Percentiles rank a stretch among this genome's conserved stretches.
Conservation (phyloP, 2,113 vertebrate species). For the Blennius ocellaris region DNA sequence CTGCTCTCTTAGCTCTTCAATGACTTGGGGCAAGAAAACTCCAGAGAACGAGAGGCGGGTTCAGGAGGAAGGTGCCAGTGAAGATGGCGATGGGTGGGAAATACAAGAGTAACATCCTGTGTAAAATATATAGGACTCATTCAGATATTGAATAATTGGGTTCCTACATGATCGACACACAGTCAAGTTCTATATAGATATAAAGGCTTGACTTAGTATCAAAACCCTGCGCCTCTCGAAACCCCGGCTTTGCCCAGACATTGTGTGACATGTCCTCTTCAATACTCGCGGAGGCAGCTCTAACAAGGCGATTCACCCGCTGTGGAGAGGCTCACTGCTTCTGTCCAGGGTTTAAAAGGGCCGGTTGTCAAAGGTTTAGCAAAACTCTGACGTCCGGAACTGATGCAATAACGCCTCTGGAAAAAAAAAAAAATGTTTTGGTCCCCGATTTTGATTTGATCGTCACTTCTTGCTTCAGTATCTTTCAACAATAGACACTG, state of each 20-base stretch:
- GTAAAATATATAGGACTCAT: background rate
- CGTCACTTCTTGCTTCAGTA: background rate
- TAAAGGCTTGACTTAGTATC: conserved; percentile 25
- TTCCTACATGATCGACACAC: background rate
- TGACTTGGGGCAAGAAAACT: background rate
- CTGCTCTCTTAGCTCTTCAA: background rate
- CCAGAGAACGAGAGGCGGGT: background rate
- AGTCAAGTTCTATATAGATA: background rate
- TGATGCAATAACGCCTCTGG: background rate
- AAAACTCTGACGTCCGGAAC: background rate
- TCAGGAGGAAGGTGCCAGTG: background rate
- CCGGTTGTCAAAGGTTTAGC: background rate
- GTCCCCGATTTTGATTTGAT: conserved; percentile 6
- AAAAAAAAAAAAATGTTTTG: background rate
- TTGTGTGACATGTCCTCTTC: conserved; percentile 5
- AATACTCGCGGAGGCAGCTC: background rate
- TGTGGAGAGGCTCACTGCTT: no score
- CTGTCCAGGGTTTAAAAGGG: background rate
- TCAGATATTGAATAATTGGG: background rate
- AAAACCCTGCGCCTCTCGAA: background rate
- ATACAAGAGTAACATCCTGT: background rate
- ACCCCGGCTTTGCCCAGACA: background rate
- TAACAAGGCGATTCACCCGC: no score
- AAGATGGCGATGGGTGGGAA: conserved; percentile 6
- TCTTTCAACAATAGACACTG: no score